Base-by-base conservation (phyloP, 2,888 invertebrate species). In the Cheiracanthium punctorium region DNA sequence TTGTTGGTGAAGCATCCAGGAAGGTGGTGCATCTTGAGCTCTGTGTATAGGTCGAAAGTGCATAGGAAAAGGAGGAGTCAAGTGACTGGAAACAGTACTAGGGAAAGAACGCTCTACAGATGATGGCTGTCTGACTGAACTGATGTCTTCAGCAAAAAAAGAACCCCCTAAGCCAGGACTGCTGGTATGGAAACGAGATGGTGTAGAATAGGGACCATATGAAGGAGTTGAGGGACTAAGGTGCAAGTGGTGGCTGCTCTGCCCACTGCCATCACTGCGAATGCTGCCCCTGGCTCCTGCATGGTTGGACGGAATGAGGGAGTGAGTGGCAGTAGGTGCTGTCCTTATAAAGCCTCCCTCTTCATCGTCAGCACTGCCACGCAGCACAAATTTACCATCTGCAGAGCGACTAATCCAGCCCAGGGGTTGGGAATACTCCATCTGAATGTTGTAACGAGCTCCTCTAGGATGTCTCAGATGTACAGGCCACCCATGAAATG, bases 81-180 rank as follows among this genome's bases (percentile, higher is more conserved):
- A 89, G 30, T 90, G 89, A 77, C 90, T 90, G 70, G 90, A 89
- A n/a, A 89, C 88, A 0, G 90, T 90, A 48, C 95, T 95, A 48
- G 96, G 96, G 91, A 95, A 94, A 0, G 96, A 96, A 75, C 95
- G 94, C 90, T 91, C 91, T n/a, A 95, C 96, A 10, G 94, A 95
- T 28, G 96, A 95, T 67, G 96, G 95, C 90, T 95, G 95, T 71
- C 95, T 94, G 87, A 97, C 96, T 65, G 96, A 96, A 92, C 96
- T 96, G 90, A 97, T 94, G 92, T 97, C 96, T 37, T 89, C 87
- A 30, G 75, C 65, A 37, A 89, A 82, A 41, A 86, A 88, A 32
- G 84, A 82, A 33, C 79, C 84, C 12, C 80, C 70, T 28, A 90
- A 76, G 14, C 90, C 90, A 12, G 90, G 90, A 74, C 90, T 90